Evolutionary conservation across 1,140 invertebrate species (phyloP), one percentile per base, ranked within the genome.

Genomic region (Sycobia sp.): DNA sequence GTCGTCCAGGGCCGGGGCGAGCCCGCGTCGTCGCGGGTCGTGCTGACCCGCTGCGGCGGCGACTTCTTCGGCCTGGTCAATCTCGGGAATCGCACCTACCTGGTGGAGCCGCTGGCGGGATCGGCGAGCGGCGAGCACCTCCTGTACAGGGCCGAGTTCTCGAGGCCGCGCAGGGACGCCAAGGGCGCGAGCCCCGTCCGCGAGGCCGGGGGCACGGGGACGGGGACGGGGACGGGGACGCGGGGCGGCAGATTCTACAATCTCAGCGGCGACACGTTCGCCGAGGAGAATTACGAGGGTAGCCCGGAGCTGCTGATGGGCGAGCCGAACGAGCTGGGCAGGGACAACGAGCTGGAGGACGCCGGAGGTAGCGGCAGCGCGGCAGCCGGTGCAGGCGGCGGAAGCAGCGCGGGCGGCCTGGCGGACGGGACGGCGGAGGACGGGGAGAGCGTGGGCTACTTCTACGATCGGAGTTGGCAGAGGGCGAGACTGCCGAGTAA

Each of bases 211-310:
- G 57, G 14, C 55, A 60, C 59, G n/a, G n/a, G n/a, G 16, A 36
- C 47, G 3, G 39, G 50, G 23, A 36, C 50, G 1, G 22, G 51
- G 8, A 22, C 20, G 65, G 57, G 34, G 29, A 62, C 58, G 50
- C 60, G 51, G 44, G 32, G 55, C 53, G 47, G 10, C 34, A n/a
- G 46, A 44, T 73, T 66, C 77, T 83, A 74, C 62, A 84, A 85
- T 76, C 67, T 85, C 18, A 84, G 80, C 5, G 83, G 83, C 7
- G 83, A 85, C 50, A 78, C 77, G 0, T 67, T 82, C 13, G 71
- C 76, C 36, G 56, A 72, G 10, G 73, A 71, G 23, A 60, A 58
- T 29, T 69, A 68, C 11, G 69, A 73, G n/a, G 71, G 70, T 44
- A 61, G 46, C 18, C 36, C 69, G 36, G 65, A 71, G 23, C 47